phyloP scores from a whole-genome alignment of 2,888 invertebrate species.

The Pseudanteris insignis region DNA sequence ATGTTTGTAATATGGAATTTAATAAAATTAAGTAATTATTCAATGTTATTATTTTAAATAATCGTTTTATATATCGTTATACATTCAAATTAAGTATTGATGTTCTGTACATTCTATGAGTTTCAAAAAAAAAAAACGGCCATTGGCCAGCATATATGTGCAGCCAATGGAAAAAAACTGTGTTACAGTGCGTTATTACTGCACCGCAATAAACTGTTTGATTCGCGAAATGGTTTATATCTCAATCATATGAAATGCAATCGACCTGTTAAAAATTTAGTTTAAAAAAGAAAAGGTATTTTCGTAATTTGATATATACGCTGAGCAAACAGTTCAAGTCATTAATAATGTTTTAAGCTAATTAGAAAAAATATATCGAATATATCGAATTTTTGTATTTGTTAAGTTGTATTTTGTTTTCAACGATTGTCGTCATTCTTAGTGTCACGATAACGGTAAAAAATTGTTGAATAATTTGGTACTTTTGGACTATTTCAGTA shows the following conservation, averaged over 20 bases:
- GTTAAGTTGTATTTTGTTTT: not conserved
- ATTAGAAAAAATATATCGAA: not conserved
- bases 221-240: conserved; percentile 43
- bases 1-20: too few species aligned
- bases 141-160: conserved; percentile 63
- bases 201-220: conserved; percentile 36
- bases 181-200: conserved; percentile 51
- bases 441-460: too few species aligned
- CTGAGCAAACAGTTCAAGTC: conserved; percentile 1
- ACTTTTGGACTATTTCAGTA: too few species aligned
- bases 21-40: too few species aligned
- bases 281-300: conserved; percentile 24
- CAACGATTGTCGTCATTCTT: too few species aligned
- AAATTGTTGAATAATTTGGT: too few species aligned
- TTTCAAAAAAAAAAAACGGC: conserved; percentile 50
- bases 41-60: too few species aligned
- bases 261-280: conserved; percentile 28
- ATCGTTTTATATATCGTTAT: too few species aligned
- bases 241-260: conserved; percentile 45
- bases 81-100: too few species aligned
- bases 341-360: not conserved
- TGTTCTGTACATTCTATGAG: too few species aligned
- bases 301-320: too few species aligned
- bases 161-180: conserved; percentile 64
- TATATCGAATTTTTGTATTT: too few species aligned